Evolutionary conservation across 2,797 vertebrate genomes (phyloP), one percentile per base, ranked within the genome.

Genomic region (Ceyx erithaca): DNA sequence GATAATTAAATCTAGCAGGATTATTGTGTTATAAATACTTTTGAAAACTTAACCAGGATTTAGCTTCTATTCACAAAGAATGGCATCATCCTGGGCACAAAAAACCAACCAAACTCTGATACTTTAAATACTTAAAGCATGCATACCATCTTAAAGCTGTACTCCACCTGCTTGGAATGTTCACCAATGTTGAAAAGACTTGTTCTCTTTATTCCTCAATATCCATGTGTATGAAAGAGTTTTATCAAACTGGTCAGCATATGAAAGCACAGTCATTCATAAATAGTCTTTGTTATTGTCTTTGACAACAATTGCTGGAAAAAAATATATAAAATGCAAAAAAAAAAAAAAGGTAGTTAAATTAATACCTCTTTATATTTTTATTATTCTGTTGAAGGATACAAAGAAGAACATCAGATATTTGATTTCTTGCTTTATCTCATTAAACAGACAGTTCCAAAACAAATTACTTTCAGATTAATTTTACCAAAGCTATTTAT

Each of bases 391-490:
- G 52, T 49, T 92, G 83, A 82, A 62, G 46, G 68, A 73, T 86
- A 51, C 48, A 87, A 91, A 75, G 66, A 81, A 21, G 52, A 88
- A 61, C 33, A 51, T 78, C 78, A 94, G 88, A 71, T 87, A 87
- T 23, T 94, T 96, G 94, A 82, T 94, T 94, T 95, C 89, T 89
- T 86, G 58, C 75, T 94, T 96, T 90, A 93, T 94, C 80, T 93
- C 86, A 82, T 93, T 95, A 92, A 89, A 58, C 31, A 84, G 81
- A 66, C 51, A 87, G 46, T 71, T 58, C 23, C 31, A 4, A 95
- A 93, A 83, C 79, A 93, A 90, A 96, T 82, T 88, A 75, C 69
- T 94, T 95, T 93, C 90, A 93, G 84, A 94, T 95, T 94, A 64
- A 72, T 94, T 85, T 95, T 87, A 92, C 88, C n/a, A 66, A 93